Conservation (phyloP, 2,797 vertebrate genomes). For the Myioborus miniatus region DNA sequence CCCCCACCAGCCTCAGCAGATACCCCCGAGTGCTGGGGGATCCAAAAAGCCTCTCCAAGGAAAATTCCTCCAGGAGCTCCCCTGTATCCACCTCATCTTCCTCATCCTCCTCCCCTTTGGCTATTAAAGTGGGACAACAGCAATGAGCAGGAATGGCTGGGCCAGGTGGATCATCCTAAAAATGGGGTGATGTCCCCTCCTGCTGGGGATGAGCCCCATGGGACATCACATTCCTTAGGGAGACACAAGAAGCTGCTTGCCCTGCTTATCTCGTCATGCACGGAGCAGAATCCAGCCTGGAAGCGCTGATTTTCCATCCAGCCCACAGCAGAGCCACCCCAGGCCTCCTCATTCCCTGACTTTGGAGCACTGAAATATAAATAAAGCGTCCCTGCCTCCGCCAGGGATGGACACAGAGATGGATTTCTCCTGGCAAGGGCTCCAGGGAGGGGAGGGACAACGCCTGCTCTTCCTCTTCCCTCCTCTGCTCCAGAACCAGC, state of each 20-base stretch:
- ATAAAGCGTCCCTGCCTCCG: background rate
- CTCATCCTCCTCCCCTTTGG: background rate
- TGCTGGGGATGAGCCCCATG: accelerated
- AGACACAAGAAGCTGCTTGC: background rate
- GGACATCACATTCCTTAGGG: background rate
- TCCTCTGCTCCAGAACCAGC: background rate
- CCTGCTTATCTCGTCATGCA: background rate
- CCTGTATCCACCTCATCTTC: background rate
- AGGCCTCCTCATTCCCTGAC: background rate
- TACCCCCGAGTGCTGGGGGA: background rate
- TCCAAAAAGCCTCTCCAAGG: background rate
- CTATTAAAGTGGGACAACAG: background rate
- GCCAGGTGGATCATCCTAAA: background rate
- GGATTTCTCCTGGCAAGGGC: background rate
- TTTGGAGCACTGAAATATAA: background rate
- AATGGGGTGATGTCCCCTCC: background rate
- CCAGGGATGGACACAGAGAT: background rate
- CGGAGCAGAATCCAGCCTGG: background rate
- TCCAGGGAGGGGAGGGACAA: constrained; percentile 1
- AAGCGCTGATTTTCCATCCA: background rate
- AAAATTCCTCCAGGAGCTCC: background rate
- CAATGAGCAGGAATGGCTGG: background rate
- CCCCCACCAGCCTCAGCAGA: background rate
- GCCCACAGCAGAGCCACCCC: background rate
- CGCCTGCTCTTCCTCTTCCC: background rate